Conservation (phyloP, 2,113 vertebrate species). For the Ardeotis arabs region DNA sequence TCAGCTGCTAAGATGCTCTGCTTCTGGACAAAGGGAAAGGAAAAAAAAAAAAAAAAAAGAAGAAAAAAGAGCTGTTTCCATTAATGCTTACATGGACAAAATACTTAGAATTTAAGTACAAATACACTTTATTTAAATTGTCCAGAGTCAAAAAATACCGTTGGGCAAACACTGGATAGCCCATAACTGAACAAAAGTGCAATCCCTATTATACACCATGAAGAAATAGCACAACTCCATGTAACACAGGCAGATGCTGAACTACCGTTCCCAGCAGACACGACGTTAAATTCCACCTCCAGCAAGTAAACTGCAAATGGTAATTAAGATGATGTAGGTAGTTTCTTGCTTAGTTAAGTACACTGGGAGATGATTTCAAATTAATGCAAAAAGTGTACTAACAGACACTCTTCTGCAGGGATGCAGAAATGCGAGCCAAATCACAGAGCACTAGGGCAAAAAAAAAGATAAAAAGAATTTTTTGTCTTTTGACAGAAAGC, state of each 20-base stretch:
- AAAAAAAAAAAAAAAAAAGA: neutral
- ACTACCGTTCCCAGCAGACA: neutral
- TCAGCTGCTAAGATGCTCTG: constrained; percentile 72
- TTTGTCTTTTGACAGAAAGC: neutral
- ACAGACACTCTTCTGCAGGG: neutral
- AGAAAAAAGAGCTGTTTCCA: neutral
- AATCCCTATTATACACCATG: neutral
- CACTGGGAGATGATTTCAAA: neutral
- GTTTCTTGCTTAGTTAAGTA: constrained; percentile 22
- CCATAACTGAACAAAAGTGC: neutral
- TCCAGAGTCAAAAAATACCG: neutral
- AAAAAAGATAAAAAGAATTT: neutral
- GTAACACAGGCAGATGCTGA: neutral
- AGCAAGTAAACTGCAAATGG: neutral
- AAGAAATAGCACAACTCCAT: neutral
- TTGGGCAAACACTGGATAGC: neutral
- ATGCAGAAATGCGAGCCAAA: neutral
- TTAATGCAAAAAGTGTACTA: neutral
- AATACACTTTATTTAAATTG: neutral
- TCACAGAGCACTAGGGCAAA: neutral
- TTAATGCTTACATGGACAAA: neutral
- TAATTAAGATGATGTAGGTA: constrained; percentile 8
- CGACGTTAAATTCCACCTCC: constrained; percentile 1
- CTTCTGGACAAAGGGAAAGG: constrained; percentile 66
- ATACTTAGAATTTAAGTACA: neutral